These are phyloP conservation scores for Mesochorus sp. DNA, from an alignment of 2,888 invertebrate genomes.

Conservation along the genomic window DNA sequence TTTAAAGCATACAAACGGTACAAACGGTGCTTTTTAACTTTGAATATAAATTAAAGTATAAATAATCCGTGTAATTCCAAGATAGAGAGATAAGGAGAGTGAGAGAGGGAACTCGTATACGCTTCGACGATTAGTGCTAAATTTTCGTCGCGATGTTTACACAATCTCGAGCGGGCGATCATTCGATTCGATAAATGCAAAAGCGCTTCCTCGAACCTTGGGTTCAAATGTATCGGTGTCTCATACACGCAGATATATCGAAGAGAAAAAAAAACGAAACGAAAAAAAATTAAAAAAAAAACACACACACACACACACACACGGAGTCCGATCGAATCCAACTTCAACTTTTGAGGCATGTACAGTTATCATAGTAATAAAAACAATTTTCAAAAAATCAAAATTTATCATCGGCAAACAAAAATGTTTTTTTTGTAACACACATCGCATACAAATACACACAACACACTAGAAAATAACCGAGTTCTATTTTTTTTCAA, in stretches of 20 bases:
- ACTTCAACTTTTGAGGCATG: too few relatives aligned
- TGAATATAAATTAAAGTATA: slow-evolving; percentile 79
- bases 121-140: slow-evolving; percentile 19
- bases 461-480: too few relatives aligned
- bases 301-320: too few relatives aligned
- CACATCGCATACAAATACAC: too few relatives aligned
- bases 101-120: slow-evolving; percentile 31
- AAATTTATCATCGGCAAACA: too few relatives aligned
- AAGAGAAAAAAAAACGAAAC: slow-evolving; percentile 4
- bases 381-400: too few relatives aligned
- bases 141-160: slow-evolving; percentile 32
- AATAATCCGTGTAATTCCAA: slow-evolving; percentile 58
- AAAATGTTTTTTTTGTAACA: too few relatives aligned
- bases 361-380: too few relatives aligned
- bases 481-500: too few relatives aligned
- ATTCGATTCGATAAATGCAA: slow-evolving; percentile 56
- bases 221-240: too few relatives aligned
- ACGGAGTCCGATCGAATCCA: too few relatives aligned
- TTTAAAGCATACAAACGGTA: slow-evolving; percentile 82
- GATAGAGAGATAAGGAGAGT: slow-evolving; percentile 19
- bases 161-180: slow-evolving; percentile 42
- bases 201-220: slow-evolving; percentile 29
- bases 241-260: slow-evolving; percentile 15
- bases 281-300: slow-evolving; percentile 9
- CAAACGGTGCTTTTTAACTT: slow-evolving; percentile 79